Conservation (phyloP, 2,888 invertebrate species). For the Cheilosia urbana region DNA sequence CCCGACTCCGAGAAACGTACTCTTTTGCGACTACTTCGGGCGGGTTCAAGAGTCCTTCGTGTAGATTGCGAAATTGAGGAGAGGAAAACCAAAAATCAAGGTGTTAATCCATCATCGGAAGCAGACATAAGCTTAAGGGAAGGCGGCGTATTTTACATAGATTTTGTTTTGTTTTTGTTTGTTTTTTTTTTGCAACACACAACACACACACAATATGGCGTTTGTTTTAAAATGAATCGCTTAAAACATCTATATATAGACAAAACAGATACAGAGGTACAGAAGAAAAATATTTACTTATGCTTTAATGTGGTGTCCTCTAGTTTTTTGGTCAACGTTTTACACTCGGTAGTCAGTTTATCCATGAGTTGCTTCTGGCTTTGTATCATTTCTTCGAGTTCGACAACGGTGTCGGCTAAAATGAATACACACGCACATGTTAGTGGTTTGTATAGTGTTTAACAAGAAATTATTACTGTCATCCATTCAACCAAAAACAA, state of each 20-base stretch:
- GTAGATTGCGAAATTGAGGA: slow-evolving; percentile 30
- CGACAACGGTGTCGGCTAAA: slow-evolving; percentile 94
- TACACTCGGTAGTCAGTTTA: slow-evolving; percentile 95
- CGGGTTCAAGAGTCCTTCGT: slow-evolving; percentile 66
- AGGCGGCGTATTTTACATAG: slow-evolving; percentile 27
- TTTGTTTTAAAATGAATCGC: not conserved
- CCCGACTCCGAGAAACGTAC: slow-evolving; percentile 77
- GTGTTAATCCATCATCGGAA: slow-evolving; percentile 76
- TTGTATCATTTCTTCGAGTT: slow-evolving; percentile 94
- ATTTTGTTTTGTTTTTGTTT: not conserved
- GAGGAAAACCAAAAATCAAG: slow-evolving; percentile 79
- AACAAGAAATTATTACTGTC: slow-evolving; percentile 7
- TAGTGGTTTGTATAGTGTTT: slow-evolving; percentile 24
- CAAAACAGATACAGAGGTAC: slow-evolving; percentile 5
- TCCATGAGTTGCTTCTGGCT: slow-evolving; percentile 97
- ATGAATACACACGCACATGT: slow-evolving; percentile 79
- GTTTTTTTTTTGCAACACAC: slow-evolving; percentile 31
- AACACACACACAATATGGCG: slow-evolving; percentile 44
- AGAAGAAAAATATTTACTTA: slow-evolving; percentile 86
- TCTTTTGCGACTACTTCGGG: slow-evolving; percentile 72
- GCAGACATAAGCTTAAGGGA: slow-evolving; percentile 60
- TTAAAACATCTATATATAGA: slow-evolving; percentile 21
- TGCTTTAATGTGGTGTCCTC: slow-evolving; percentile 94
- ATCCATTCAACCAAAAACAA: slow-evolving; percentile 61
- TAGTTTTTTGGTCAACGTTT: slow-evolving; percentile 94